Evolutionary conservation across 2,113 vertebrate genomes (phyloP), one percentile per base, ranked within the genome.

Genomic region (Cardinalis cardinalis): DNA sequence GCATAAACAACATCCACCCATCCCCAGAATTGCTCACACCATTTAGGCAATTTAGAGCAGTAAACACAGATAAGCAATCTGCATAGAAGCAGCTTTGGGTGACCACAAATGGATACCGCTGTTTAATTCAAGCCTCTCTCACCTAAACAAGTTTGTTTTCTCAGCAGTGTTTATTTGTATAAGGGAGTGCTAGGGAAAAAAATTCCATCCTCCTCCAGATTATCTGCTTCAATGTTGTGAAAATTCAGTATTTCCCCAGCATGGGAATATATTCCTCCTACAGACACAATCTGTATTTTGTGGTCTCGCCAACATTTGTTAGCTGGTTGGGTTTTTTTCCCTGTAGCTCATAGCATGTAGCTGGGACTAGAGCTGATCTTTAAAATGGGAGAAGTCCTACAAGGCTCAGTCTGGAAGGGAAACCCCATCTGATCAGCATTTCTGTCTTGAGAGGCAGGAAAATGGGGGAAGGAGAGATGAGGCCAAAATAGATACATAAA

Each of bases 101-200:
- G 95, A 94, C 93, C 91, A 93, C 92, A 95, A 95, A 86, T 94
- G 91, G 81, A 75, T 95, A 92, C 90, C n/a, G 23, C 91, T 90
- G 83, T 69, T 92, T 93, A 93, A 95, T 90, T 93, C 93, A 91
- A 32, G 58, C 80, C 83, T 78, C 84, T 94, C 89, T 94, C 89
- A 94, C 61, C 94, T 95, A 94, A 96, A 94, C 87, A 92, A 93
- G 90, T 95, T 89, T 95, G 90, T 92, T 94, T 97, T 96, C 92
- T 95, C 95, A 92, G 78, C 0, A 0, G 26, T 92, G 92, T 95
- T 96, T 96, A 91, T 95, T 95, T 93, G 79, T 92, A 60, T 78
- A 84, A 94, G 92, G 90, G 90, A 89, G 90, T 92, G 92, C 90
- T 92, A 60, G 91, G 79, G 80, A 77, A 89, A 91, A 88, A 93